Base-by-base conservation (phyloP, 2,888 invertebrate species). In the Eremobia ochroleuca region DNA sequence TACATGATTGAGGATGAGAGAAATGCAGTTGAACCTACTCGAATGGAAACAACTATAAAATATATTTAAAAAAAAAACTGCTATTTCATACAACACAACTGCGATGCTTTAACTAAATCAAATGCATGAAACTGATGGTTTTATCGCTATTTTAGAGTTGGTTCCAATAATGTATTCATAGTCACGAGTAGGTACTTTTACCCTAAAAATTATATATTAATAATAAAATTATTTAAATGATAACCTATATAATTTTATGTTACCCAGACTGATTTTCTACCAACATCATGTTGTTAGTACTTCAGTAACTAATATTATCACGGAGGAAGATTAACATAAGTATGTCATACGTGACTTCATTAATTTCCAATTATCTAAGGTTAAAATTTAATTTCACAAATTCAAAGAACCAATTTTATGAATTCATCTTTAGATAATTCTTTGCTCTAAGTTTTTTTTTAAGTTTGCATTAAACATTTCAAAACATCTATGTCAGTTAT, bases 331-430 rank as follows among this genome's bases (percentile, higher is more conserved):
- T 59, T 40, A 28, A 37, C 37, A 31, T 52, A 37, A 64, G 15
- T 58, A 46, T 55, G 46, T 34, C 40, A 34, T 40, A 76, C 34
- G 40, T 58, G 62, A 43, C 58, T 67, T 28, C 3, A 34, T 43
- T 21, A 21, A 55, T 83, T 18, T n/a, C 13, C 9, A 52, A 21
- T 21, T 58, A 59, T 37, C 49, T 18, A 61, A 28, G 6, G 13
- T 31, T 15, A 55, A 83, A 64, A 37, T 46, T 78, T n/a, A 40
- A 34, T 58, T 34, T 71, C 13, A 34, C 21, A 28, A 61, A 62
- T 77, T 46, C 25, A 55, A 40, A 71, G 13, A 61, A 46, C 4
- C 4, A 49, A 59, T 58, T 13, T 21, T 52, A 25, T 49, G 46
- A 49, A 31, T 21, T 58, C 11, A 15, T 58, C 28, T 37, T 34